Conservation (phyloP, 2,888 invertebrate species). For the Theristus sp. region DNA sequence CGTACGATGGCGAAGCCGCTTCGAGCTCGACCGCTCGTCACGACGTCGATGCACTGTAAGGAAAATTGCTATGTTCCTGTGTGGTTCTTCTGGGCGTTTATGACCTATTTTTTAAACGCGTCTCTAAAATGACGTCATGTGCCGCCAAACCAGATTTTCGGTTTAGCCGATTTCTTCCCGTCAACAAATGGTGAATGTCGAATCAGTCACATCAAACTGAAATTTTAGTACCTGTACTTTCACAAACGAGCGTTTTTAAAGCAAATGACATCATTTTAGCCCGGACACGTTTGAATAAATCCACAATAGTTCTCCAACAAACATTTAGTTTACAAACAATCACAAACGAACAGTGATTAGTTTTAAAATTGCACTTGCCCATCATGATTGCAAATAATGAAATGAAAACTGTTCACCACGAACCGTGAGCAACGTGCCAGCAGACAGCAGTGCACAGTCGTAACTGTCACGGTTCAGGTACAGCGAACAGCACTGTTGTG, state of each 20-base stretch:
- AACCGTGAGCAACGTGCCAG: constrained; percentile 1
- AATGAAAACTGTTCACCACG: neutral
- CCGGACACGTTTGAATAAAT: no score
- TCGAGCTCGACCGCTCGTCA: neutral
- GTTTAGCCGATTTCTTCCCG: no score
- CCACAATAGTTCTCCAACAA: neutral
- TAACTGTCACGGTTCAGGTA: neutral
- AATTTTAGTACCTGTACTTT: no score
- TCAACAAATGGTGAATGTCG: no score
- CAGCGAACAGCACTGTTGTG: neutral
- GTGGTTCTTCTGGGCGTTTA: no score
- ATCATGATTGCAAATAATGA: neutral
- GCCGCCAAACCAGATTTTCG: no score
- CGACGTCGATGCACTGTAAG: neutral
- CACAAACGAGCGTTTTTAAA: no score
- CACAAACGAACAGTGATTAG: neutral
- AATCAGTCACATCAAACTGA: no score
- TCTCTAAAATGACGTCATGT: no score
- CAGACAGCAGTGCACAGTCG: constrained; percentile 4
- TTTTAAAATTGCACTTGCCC: neutral
- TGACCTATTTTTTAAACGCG: no score
- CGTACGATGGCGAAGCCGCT: constrained; percentile 87
- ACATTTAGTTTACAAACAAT: neutral
- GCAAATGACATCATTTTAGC: no score
- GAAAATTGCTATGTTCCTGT: no score